These are phyloP conservation scores for Porphyrio hochstetteri DNA, from an alignment of 2,113 vertebrate genomes.

Conservation along the genomic window DNA sequence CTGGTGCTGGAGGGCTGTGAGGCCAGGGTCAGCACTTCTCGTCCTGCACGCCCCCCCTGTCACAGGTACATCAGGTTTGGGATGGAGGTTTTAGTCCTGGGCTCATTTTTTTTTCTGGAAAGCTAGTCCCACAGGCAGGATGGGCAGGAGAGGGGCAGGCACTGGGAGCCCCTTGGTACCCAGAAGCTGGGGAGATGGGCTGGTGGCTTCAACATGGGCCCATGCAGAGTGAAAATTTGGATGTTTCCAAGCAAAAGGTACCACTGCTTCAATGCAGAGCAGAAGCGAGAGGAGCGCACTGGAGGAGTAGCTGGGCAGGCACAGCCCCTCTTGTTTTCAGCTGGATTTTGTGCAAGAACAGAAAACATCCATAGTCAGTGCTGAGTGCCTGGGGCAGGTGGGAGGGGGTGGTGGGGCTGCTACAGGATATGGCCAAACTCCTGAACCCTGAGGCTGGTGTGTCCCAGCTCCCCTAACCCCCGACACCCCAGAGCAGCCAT, in stretches of 20 bases:
- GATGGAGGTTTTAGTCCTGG: neutral
- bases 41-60: no score
- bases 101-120: neutral
- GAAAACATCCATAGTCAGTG: rapidly evolving
- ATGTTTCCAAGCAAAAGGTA: neutral
- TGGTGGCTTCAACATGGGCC: neutral
- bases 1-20: neutral
- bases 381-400: neutral
- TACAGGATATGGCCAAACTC: neutral
- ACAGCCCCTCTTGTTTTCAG: neutral
- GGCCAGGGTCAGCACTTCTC: neutral
- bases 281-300: neutral
- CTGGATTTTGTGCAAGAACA: neutral
- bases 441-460: rapidly evolving
- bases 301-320: neutral
- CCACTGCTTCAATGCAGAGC: neutral
- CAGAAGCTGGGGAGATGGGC: neutral
- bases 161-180: neutral
- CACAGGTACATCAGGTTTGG: neutral
- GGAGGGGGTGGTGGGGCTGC: neutral
- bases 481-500: neutral
- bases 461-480: neutral
- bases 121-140: neutral
- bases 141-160: neutral
- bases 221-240: neutral